Base-by-base conservation (phyloP, 2,797 vertebrate genomes). In the Hemibagrus guttatus region DNA sequence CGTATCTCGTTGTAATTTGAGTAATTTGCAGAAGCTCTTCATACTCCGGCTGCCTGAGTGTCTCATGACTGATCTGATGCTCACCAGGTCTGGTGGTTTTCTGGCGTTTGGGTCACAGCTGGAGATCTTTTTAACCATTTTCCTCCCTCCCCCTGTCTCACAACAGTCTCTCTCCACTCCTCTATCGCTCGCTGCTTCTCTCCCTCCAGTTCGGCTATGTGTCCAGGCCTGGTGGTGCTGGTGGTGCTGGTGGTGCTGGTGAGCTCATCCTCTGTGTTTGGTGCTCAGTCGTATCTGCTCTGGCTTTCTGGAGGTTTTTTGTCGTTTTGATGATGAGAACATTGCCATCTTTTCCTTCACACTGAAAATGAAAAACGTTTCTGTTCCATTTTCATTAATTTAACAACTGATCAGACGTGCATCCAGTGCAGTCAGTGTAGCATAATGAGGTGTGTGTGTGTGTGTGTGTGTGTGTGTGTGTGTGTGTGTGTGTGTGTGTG, bases 71-170 rank as follows among this genome's bases (percentile, higher is more conserved):
- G 75, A 35, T 58, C 75, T 28, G 21, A 19, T 17, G 17, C 28
- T 78, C 52, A 28, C 7, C n/a, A 17, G 75, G 52, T 56, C 75
- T 58, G 35, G 75, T 78, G 75, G n/a, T 56, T 78, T 58, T 78
- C 75, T 56, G 17, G 16, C 52, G 1, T 78, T 56, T 78, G 13
- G 8, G 21, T 75, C 28, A 56, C n/a, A 78, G 49, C n/a, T 9
- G 1, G 72, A 35, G 75, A 78, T 78, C 31, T 56, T 56, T 49
- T 78, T 78, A 56, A 56, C 42, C 71, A 2, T 49, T 74, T 74
- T 16, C 42, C 13, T 74, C 6, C 71, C 71, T 46, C 71, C 46
- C 46, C 8, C 46, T 6, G 7, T 49, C 46, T 49, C 46, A 49
- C 46, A 49, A 6, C 46, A 16, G 13, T 74, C 46, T 52, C 2